A percentile compares a stretch with the other conserved stretches of the same genome.
Evolutionary conservation across 2,797 vertebrate species (phyloP).

Genomic region (Myiothlypis coronata): DNA sequence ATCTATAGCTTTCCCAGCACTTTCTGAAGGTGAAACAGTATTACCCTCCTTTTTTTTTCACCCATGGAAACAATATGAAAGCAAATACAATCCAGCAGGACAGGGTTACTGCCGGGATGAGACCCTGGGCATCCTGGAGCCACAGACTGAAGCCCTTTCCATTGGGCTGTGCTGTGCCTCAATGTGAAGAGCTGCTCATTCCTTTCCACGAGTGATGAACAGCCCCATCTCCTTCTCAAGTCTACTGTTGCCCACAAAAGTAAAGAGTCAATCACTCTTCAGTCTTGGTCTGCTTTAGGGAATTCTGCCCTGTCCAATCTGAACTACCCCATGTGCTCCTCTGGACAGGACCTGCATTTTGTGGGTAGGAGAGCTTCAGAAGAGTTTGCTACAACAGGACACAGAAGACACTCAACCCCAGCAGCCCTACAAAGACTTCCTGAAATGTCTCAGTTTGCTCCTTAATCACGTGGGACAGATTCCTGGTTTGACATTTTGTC

Average conservation of each 20-base stretch:
- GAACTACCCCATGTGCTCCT: accelerated
- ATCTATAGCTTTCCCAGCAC: neutral
- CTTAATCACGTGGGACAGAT: neutral
- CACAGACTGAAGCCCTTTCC: neutral
- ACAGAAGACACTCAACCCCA: neutral
- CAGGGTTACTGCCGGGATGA: neutral
- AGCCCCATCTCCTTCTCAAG: neutral
- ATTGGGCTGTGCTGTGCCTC: accelerated
- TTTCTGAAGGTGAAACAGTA: neutral
- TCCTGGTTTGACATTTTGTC: neutral
- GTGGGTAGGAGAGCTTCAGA: neutral
- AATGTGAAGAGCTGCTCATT: neutral
- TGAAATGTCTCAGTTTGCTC: neutral
- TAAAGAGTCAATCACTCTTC: neutral
- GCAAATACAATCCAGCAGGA: neutral
- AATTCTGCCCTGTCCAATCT: neutral
- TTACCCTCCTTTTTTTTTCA: neutral
- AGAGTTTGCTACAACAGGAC: neutral
- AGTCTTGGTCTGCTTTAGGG: neutral
- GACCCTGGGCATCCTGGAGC: neutral
- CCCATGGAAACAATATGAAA: neutral
- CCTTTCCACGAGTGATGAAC: neutral
- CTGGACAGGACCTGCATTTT: neutral
- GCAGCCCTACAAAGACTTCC: neutral
- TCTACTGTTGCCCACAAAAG: neutral